Base-by-base conservation (phyloP, 2,797 vertebrate genomes). In the Oceanodroma leucorhoa region DNA sequence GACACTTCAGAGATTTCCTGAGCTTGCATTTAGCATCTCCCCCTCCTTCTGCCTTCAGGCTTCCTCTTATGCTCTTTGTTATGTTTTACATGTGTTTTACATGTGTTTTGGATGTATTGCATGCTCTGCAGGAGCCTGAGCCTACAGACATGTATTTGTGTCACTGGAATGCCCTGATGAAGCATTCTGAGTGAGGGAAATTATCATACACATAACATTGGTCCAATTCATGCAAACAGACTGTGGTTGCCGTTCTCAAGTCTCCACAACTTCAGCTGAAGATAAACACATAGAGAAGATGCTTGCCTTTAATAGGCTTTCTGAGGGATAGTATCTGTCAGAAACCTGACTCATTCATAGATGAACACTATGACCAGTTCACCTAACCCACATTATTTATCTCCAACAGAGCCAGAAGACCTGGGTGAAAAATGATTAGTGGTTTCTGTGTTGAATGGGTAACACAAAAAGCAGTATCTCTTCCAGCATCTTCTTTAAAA, bases 191-290 rank as follows among this genome's bases (percentile, higher is more conserved):
- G 19, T 38, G 32, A 53, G 18, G 20, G 34, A 84, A 79, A 24
- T 57, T 24, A 34, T 60, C 3, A 8, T 24, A 41, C 10, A 14
- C 1, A 2, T 36, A 62, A 10, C 20, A 70, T 51, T 18, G 62
- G 26, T 54, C 46, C 40, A 55, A 32, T 65, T 79, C 18, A 55
- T 41, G 23, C 36, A 38, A 40, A 38, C 2, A 41, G 32, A 9
- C 20, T 76, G 20, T 76, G 17, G 19, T 27, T 61, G 24, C 5
- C 2, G 0, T 32, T 87, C 13, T 48, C 24, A 66, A 48, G 43
- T 34, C 23, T 34, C 64, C 4, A 2, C 1, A 2, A 36, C 23
- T 41, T 61, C 50, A 41, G 0, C 2, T 64, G 65, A 62, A 54
- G 50, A 71, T 11, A 92, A 61, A 15, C 9, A 11, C 13, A 36